A percentile compares a stretch with the other conserved stretches of the same genome.
Evolutionary conservation across 2,888 invertebrate genomes (phyloP).

Genomic region (Suillia variegata): DNA sequence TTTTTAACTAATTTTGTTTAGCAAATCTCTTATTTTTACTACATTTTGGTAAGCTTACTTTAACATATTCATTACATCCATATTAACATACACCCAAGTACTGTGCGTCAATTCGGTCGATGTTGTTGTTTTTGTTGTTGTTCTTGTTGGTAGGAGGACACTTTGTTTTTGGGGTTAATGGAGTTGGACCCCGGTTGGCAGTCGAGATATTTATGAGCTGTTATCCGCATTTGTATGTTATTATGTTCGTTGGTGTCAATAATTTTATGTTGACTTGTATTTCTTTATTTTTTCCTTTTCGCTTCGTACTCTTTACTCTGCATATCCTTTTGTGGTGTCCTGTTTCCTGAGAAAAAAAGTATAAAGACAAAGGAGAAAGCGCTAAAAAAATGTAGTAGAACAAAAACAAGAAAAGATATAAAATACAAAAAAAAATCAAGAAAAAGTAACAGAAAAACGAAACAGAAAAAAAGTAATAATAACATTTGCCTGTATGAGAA

Average conservation of each 20-base stretch:
- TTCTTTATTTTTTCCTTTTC: conserved; percentile 8
- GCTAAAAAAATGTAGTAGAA: neutral
- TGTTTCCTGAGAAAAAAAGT: too few species aligned
- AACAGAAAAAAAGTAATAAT: too few species aligned
- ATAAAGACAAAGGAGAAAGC: neutral
- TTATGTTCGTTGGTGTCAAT: conserved; percentile 17
- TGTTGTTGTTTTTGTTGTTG: neutral
- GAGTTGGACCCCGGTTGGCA: conserved; percentile 16
- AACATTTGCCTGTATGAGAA: neutral
- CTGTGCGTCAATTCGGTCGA: too few species aligned
- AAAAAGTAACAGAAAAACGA: too few species aligned
- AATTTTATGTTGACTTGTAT: conserved; percentile 14
- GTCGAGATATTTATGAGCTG: conserved; percentile 25
- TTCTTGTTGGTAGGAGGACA: neutral
- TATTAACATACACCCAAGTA: too few species aligned
- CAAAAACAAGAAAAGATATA: too few species aligned
- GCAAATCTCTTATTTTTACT: too few species aligned
- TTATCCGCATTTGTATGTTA: conserved; percentile 10
- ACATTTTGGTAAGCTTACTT: too few species aligned
- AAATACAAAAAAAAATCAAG: neutral
- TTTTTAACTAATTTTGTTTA: too few species aligned
- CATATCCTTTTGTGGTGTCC: too few species aligned
- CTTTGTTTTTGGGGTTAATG: conserved; percentile 16
- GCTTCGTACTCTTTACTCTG: neutral
- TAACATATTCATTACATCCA: too few species aligned